A percentile compares a stretch with the other conserved stretches of the same genome.
Evolutionary conservation across 1,140 invertebrate genomes (phyloP).

Genomic region (Galleria mellonella): DNA sequence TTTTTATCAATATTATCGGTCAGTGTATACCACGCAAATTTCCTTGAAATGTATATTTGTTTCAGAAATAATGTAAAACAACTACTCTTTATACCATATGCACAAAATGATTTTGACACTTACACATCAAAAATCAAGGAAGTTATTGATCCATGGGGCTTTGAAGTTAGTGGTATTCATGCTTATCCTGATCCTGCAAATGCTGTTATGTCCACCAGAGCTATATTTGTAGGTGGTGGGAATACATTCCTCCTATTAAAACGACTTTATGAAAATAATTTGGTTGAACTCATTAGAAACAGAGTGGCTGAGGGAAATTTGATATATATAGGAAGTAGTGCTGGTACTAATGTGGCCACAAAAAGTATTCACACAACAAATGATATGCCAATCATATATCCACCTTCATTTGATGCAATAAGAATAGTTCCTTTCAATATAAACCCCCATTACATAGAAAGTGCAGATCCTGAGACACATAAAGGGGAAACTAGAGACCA

Average conservation of each 20-base stretch:
- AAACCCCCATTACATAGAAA: conserved; percentile 88
- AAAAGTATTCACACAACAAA: conserved; percentile 87
- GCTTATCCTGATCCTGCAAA: conserved; percentile 69
- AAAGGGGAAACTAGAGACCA: conserved; percentile 85
- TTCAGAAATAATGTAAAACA: conserved; percentile 78
- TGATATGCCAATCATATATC: conserved; percentile 90
- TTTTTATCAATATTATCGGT: too few species aligned
- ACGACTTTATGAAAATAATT: conserved; percentile 80
- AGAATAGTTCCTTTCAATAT: conserved; percentile 88
- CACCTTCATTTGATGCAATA: conserved; percentile 83
- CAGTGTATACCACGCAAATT: too few species aligned
- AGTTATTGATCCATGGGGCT: conserved; percentile 80
- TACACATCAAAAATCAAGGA: conserved; percentile 79
- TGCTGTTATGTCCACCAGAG: conserved; percentile 78
- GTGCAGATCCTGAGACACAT: conserved; percentile 77
- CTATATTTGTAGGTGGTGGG: conserved; percentile 87
- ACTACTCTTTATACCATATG: conserved; percentile 87
- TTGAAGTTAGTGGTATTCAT: conserved; percentile 79
- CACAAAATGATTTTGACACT: conserved; percentile 78
- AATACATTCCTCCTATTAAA: conserved; percentile 85
- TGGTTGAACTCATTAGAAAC: conserved; percentile 79
- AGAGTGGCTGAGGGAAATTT: conserved; percentile 79
- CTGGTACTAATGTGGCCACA: conserved; percentile 89
- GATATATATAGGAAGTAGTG: conserved; percentile 87
- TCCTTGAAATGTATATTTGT: conserved; percentile 11